Evolutionary conservation across 2,113 vertebrate genomes (phyloP).

Genomic region (Dascyllus trimaculatus): DNA sequence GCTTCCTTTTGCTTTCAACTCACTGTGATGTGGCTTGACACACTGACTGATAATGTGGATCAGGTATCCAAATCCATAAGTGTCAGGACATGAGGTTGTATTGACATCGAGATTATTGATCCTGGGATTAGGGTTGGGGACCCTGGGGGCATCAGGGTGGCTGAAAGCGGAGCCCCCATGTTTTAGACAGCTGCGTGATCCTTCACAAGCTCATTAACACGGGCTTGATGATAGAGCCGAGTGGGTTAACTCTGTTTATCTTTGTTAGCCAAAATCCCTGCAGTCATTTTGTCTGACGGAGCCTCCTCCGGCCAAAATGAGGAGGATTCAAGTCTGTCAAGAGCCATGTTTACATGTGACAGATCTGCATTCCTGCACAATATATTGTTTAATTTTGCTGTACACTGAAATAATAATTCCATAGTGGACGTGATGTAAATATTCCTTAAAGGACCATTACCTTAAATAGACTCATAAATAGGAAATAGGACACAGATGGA

Average conservation of each 20-base stretch:
- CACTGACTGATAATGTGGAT: slow-evolving; percentile 33
- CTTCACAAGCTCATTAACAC: slow-evolving; percentile 43
- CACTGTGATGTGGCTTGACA: neutral
- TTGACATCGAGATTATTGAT: slow-evolving; percentile 64
- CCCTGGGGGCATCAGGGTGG: slow-evolving; percentile 13
- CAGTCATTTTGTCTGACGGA: slow-evolving; percentile 9
- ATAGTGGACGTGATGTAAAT: neutral
- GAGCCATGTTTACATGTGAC: neutral
- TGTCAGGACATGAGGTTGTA: slow-evolving; percentile 29
- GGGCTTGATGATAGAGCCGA: slow-evolving; percentile 25
- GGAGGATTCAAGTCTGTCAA: neutral
- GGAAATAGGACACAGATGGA: slow-evolving; percentile 10
- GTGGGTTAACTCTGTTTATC: slow-evolving; percentile 47
- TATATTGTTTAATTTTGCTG: too few relatives aligned
- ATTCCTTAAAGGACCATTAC: neutral
- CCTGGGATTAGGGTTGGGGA: slow-evolving; percentile 43
- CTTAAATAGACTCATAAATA: neutral
- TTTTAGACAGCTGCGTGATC: slow-evolving; percentile 46
- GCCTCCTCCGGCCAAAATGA: neutral
- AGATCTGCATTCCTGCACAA: neutral
- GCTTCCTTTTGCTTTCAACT: neutral
- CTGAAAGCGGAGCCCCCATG: slow-evolving; percentile 20
- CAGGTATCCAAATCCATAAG: slow-evolving; percentile 53
- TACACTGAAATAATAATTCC: neutral
- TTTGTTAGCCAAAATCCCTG: slow-evolving; percentile 33